Conservation (phyloP, 2,113 vertebrate genomes). For the Platichthys stellatus region DNA sequence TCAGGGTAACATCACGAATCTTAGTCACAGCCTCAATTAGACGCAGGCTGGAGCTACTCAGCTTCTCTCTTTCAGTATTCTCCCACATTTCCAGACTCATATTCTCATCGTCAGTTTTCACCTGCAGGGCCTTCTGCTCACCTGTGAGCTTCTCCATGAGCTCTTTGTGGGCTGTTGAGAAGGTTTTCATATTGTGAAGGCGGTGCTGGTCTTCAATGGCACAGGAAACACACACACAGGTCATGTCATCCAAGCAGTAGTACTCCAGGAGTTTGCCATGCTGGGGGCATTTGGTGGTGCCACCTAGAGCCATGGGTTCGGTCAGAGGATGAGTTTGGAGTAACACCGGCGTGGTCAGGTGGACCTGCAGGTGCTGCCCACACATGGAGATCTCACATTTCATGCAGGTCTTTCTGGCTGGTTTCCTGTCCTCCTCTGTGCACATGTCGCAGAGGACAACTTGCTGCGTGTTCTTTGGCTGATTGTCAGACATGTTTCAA, state of each 20-base stretch:
- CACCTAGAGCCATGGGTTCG: conserved; percentile 46
- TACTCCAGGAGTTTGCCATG: conserved; percentile 78
- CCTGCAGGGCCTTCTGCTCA: conserved; percentile 40
- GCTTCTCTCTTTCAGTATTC: conserved; percentile 49
- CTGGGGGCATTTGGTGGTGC: conserved; percentile 66
- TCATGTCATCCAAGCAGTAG: conserved; percentile 73
- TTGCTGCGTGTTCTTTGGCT: background rate
- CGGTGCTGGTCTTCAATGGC: conserved; percentile 64
- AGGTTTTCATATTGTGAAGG: conserved; percentile 75
- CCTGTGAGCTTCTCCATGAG: conserved; percentile 57
- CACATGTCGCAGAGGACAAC: conserved; percentile 76
- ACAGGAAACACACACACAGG: conserved; percentile 71
- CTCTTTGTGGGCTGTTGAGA: conserved; percentile 69
- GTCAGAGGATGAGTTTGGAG: conserved; percentile 76
- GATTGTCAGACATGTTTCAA: conserved; percentile 46
- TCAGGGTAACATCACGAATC: conserved; percentile 54
- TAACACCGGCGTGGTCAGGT: conserved; percentile 71
- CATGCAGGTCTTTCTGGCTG: conserved; percentile 80
- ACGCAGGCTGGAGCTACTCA: conserved; percentile 30
- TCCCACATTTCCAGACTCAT: conserved; percentile 64
- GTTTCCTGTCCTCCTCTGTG: conserved; percentile 32
- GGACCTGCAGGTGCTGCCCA: conserved; percentile 75
- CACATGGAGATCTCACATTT: conserved; percentile 81
- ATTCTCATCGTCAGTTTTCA: conserved; percentile 22
- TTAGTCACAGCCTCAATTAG: conserved; percentile 61